Conservation (phyloP, 2,797 vertebrate genomes). For the Periophthalmus magnuspinnatus region DNA sequence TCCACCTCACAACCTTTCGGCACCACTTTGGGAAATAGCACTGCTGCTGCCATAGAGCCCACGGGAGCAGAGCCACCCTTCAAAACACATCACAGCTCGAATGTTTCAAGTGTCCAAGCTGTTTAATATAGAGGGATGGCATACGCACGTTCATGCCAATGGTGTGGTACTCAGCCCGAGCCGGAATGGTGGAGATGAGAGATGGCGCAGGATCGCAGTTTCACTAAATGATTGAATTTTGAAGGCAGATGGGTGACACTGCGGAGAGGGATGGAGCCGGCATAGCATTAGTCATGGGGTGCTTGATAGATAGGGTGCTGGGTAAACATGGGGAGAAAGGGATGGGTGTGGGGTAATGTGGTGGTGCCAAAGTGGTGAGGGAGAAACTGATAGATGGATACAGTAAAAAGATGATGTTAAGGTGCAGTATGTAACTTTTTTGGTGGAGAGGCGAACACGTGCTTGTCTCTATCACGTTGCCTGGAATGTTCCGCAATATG, state of each 20-base stretch:
- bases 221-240: slow-evolving; percentile 74
- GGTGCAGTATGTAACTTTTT: too few relatives aligned
- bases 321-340: slow-evolving; percentile 44
- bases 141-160: slow-evolving; percentile 43
- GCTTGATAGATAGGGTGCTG: slow-evolving; percentile 46
- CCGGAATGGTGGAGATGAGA: slow-evolving; percentile 48
- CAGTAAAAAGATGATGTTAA: slow-evolving; percentile 10
- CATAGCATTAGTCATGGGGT: slow-evolving; percentile 58
- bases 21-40: slow-evolving; percentile 36
- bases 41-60: slow-evolving; percentile 34
- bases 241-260: slow-evolving; percentile 61
- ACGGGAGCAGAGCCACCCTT: slow-evolving; percentile 55
- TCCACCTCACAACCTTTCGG: slow-evolving; percentile 13
- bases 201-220: slow-evolving; percentile 52
- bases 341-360: slow-evolving; percentile 19
- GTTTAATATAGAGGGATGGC: slow-evolving; percentile 55
- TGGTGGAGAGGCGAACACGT: too few relatives aligned
- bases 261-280: slow-evolving; percentile 55
- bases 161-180: slow-evolving; percentile 47
- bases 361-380: neutral
- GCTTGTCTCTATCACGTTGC: too few relatives aligned
- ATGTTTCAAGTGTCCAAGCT: slow-evolving; percentile 61
- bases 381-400: neutral
- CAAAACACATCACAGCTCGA: slow-evolving; percentile 64
- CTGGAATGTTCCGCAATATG: too few relatives aligned